Conservation (phyloP, 2,888 invertebrate species). For the Maniola hyperantus region DNA sequence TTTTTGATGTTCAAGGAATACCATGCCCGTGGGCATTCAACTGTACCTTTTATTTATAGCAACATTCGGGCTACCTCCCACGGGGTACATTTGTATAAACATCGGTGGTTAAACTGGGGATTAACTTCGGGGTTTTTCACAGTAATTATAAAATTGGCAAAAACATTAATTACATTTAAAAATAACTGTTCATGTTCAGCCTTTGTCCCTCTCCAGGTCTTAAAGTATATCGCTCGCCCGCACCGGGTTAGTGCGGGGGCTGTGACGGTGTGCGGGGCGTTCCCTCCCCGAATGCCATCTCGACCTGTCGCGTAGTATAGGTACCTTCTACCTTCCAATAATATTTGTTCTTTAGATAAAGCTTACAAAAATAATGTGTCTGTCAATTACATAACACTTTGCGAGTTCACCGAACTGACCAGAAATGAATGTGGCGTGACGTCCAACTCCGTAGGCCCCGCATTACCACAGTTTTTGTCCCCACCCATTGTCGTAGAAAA, state of each 20-base stretch:
- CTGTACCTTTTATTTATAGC: slow-evolving; percentile 29
- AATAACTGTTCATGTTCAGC: not conserved
- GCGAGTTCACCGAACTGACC: slow-evolving; percentile 55
- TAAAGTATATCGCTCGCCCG: no score
- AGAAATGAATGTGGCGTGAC: slow-evolving; percentile 52
- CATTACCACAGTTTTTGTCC: slow-evolving; percentile 30
- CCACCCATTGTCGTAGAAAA: slow-evolving; percentile 23
- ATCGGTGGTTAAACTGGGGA: slow-evolving; percentile 15
- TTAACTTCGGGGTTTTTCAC: slow-evolving; percentile 10
- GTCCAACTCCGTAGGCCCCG: slow-evolving; percentile 26
- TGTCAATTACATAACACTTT: slow-evolving; percentile 40
- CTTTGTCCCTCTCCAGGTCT: no score
- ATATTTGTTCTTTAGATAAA: not conserved
- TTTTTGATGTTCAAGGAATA: slow-evolving; percentile 17
- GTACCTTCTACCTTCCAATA: not conserved
- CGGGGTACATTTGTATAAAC: slow-evolving; percentile 29
- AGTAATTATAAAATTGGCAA: slow-evolving; percentile 24
- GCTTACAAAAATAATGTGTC: slow-evolving; percentile 25
- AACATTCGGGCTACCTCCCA: slow-evolving; percentile 31
- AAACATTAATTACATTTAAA: slow-evolving; percentile 1
- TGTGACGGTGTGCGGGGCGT: no score
- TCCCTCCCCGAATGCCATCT: no score
- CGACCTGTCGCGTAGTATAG: not conserved
- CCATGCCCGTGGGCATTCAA: slow-evolving; percentile 13
- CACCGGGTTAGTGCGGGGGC: no score